These are phyloP conservation scores for Hemistola chrysoprasaria DNA, from an alignment of 2,888 invertebrate genomes.

Conservation along the genomic window DNA sequence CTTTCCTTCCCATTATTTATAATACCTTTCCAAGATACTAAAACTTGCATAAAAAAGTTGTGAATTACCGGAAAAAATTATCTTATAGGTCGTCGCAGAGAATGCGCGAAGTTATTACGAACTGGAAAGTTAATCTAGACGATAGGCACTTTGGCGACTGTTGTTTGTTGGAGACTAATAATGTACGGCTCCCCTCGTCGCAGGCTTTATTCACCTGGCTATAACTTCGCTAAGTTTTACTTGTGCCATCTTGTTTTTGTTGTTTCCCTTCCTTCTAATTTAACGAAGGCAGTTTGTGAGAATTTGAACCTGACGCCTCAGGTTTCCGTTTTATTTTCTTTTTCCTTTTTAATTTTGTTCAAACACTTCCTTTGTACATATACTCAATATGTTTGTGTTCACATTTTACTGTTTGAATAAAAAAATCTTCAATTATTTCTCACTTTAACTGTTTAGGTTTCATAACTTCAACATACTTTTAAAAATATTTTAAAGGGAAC, in stretches of 20 bases:
- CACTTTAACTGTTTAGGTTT: too few species aligned
- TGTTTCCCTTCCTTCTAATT: slow-evolving; percentile 31
- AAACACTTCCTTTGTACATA: neutral
- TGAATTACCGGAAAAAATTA: slow-evolving; percentile 30
- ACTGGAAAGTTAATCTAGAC: slow-evolving; percentile 31
- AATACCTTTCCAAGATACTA: too few species aligned
- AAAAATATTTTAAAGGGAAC: too few species aligned
- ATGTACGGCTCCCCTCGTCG: slow-evolving; percentile 30
- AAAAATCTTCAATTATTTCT: too few species aligned
- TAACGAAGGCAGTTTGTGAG: slow-evolving; percentile 29
- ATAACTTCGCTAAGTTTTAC: slow-evolving; percentile 31
- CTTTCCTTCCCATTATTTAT: too few species aligned
- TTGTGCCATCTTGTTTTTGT: slow-evolving; percentile 34
- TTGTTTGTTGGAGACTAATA: slow-evolving; percentile 23
- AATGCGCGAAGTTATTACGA: slow-evolving; percentile 22
- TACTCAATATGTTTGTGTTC: too few species aligned
- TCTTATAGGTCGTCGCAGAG: slow-evolving; percentile 23
- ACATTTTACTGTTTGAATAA: too few species aligned
- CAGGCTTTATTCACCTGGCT: slow-evolving; percentile 33
- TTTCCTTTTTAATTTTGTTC: slow-evolving; percentile 18
- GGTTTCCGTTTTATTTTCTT: slow-evolving; percentile 24
- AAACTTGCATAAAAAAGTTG: slow-evolving; percentile 27
- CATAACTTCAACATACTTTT: too few species aligned
- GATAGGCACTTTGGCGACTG: slow-evolving; percentile 28
- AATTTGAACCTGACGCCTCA: slow-evolving; percentile 24